These are phyloP conservation scores for Hypomecis atomaria DNA, from an alignment of 2,888 invertebrate genomes.

Conservation along the genomic window DNA sequence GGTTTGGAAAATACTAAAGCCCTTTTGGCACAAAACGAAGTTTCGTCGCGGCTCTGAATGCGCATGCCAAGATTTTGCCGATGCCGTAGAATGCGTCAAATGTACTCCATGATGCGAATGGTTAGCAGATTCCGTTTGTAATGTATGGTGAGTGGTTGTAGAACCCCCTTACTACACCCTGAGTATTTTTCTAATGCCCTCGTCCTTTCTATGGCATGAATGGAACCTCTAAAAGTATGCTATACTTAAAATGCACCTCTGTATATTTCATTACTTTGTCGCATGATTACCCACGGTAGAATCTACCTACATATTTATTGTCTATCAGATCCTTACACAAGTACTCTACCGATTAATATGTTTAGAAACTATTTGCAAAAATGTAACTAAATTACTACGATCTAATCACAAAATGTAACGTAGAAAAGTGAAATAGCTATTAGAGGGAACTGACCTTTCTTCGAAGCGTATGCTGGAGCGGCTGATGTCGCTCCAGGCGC, in stretches of 20 bases:
- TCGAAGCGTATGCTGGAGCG: slow-evolving; percentile 92
- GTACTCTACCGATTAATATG: not conserved
- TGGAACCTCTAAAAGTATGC: slow-evolving; percentile 19
- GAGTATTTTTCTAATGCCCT: slow-evolving; percentile 34
- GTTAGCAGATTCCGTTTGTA: slow-evolving; percentile 48
- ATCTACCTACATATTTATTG: slow-evolving; percentile 1
- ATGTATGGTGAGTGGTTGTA: slow-evolving; percentile 67
- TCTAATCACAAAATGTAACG: not conserved
- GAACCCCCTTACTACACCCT: slow-evolving; percentile 49
- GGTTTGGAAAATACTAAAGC: slow-evolving; percentile 43
- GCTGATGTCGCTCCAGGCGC: slow-evolving; percentile 95
- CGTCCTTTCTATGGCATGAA: slow-evolving; percentile 49
- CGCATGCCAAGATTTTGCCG: slow-evolving; percentile 63
- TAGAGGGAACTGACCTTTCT: slow-evolving; percentile 85
- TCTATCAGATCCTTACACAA: not conserved
- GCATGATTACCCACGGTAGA: slow-evolving; percentile 46
- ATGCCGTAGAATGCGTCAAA: slow-evolving; percentile 68
- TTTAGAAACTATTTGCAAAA: too few species aligned
- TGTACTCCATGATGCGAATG: slow-evolving; percentile 58
- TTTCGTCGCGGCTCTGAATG: slow-evolving; percentile 50
- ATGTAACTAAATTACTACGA: too few species aligned
- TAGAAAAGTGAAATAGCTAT: slow-evolving; percentile 5
- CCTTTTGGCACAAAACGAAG: slow-evolving; percentile 47
- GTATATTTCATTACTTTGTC: slow-evolving; percentile 39
- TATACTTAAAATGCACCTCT: slow-evolving; percentile 18